These are phyloP conservation scores for Tetranychus cinnabarinus DNA, from an alignment of 1,140 invertebrate species.

Conservation along the genomic window DNA sequence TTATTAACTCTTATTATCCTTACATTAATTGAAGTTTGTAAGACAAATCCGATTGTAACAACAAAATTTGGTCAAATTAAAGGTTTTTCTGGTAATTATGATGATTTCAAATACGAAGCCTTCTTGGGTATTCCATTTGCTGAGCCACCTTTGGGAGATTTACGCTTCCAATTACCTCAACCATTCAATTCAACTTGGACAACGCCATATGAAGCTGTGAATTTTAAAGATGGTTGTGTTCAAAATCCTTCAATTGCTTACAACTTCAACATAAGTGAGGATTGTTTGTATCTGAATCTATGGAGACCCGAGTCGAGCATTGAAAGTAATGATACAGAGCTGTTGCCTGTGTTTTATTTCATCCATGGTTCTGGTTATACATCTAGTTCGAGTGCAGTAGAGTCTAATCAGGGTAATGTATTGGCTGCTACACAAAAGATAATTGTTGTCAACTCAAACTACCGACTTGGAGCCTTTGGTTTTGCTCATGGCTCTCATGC, in stretches of 20 bases:
- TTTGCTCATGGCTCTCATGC: slow-evolving; percentile 18
- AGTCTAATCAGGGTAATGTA: not conserved
- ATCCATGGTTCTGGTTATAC: not conserved
- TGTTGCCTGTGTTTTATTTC: not conserved
- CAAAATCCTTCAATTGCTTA: not conserved
- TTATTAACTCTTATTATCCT: no score
- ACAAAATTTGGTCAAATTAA: not conserved
- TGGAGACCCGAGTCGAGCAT: not conserved
- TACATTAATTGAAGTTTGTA: no score
- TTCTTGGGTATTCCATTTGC: slow-evolving; percentile 32
- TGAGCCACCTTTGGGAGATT: no score
- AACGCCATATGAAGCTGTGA: no score
- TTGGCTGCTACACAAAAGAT: not conserved
- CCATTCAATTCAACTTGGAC: not conserved
- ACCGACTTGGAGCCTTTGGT: slow-evolving; percentile 46
- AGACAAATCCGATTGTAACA: not conserved
- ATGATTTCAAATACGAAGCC: slow-evolving; percentile 19
- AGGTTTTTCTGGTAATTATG: not conserved
- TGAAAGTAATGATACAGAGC: not conserved
- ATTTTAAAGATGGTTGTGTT: no score
- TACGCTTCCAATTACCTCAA: no score
- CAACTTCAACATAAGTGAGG: not conserved
- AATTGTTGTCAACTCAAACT: slow-evolving; percentile 17
- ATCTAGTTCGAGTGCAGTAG: not conserved
- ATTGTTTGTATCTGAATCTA: no score